Evolutionary conservation across 2,888 invertebrate species (phyloP), one percentile per base, ranked within the genome.

Genomic region (Erannis defoliaria): DNA sequence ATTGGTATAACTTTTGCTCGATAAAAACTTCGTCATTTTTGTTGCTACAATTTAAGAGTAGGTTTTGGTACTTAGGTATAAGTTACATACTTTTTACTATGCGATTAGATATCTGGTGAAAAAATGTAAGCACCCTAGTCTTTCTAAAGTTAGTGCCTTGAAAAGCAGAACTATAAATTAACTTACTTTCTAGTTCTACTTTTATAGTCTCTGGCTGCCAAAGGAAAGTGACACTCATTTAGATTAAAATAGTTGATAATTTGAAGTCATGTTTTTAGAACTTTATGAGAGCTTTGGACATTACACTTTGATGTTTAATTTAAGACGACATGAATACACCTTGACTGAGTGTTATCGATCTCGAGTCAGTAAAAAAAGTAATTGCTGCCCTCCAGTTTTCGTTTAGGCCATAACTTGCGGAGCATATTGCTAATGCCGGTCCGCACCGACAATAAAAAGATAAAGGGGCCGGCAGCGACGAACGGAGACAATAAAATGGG

Each of bases 381-480:
- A 77, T 76, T 75, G 70, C 64, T 64, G 61, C 64, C 72, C 75
- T 76, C 65, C 71, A 79, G 76, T 77, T 77, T 80, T 77, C 74
- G 77, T 78, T 80, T 66, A 75, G 73, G 71, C 76, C 72, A 75
- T 86, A 84, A 86, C 78, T 85, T 76, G 73, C 74, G 79, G 63
- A 81, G 83, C 84, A 84, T 85, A 84, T 84, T 85, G 85, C 83
- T 85, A 85, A 86, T 83, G 85, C 75, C 81, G 71, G 80, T 74
- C 76, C 76, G 76, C 77, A 71, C 71, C 71, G 78, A 80, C 85
- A 82, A 76, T 89, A 87, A 87, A 88, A 88, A 88, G 85, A 84
- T 85, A 89, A 89, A 85, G 81, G 78, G 75, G 73, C 76, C 74
- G 77, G 75, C 75, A 73, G 76, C 78, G 77, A 77, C 78, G 78